Base-by-base conservation (phyloP, 1,140 invertebrate genomes). In the Eufriesea mexicana region DNA sequence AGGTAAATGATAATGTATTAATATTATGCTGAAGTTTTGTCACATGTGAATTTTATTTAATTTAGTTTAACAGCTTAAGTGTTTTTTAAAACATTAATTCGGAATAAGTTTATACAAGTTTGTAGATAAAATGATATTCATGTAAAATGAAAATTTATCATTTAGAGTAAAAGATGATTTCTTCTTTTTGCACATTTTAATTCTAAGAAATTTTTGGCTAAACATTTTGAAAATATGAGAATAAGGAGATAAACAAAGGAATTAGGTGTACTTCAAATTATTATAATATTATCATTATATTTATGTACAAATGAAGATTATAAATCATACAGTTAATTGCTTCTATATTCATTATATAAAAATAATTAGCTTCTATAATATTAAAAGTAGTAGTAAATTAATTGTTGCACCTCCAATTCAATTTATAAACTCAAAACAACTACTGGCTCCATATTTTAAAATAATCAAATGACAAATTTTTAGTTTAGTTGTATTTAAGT, bases 231-330 rank as follows among this genome's bases (percentile, higher is more conserved):
- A 28, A 42, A 61, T 49, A 47, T 7, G 8, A 12, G 14, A 23
- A 47, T 23, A n/a, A 42, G 61, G 51, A 23, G 5, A 6, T 47
- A 7, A 57, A 51, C 54, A 51, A 6, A 62, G 10, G 9, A 28
- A 64, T 74, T 42, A 54, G 54, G 23, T 45, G 23, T 47, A 57
- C 20, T 75, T 75, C 2, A 54, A 42, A 76, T 67, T 68, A 57
- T 82, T 82, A 76, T 45, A 57, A 70, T 77, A 68, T 54, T 66
- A 66, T 83, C 54, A 61, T 70, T 83, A 61, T 83, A 78, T 83
- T 78, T 92, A 92, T 91, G 88, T 94, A 93, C 92, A 94, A 93
- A 92, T 92, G 84, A 59, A 74, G 82, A 88, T 87, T 91, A 88
- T 91, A 92, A 89, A 87, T 88, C 78, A 75, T 85, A 90, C 85